A percentile compares a stretch with the other conserved stretches of the same genome.
These are phyloP conservation scores for Molorchus minor DNA, from an alignment of 2,888 invertebrate genomes.

Conservation along the genomic window DNA sequence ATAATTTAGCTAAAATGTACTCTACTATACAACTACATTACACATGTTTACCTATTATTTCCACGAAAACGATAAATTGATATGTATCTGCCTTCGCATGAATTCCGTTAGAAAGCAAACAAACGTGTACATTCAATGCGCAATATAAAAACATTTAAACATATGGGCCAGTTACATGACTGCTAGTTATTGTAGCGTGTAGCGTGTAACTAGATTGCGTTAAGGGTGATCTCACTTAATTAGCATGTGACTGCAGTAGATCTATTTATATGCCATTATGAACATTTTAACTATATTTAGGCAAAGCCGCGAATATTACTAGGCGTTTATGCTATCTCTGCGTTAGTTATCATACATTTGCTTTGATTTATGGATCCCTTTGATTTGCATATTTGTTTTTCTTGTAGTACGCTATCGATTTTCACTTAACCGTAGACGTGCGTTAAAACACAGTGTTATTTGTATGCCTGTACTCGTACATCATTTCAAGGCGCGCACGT, in stretches of 20 bases:
- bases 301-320: conserved; percentile 23
- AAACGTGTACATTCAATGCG: too few species aligned
- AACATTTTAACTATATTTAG: conserved; percentile 27
- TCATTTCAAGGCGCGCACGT: too few species aligned
- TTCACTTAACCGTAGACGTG: not conserved
- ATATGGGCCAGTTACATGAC: not conserved
- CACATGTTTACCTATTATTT: too few species aligned
- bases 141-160: too few species aligned
- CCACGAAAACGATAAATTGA: too few species aligned
- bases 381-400: conserved; percentile 12
- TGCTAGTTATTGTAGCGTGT: too few species aligned
- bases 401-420: not conserved
- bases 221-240: conserved; percentile 31
- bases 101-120: too few species aligned
- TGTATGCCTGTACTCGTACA: too few species aligned
- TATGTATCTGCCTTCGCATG: too few species aligned
- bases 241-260: conserved; percentile 21
- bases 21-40: too few species aligned
- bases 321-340: conserved; percentile 17
- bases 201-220: not conserved
- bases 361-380: conserved; percentile 17
- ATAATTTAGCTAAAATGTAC: too few species aligned
- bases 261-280: conserved; percentile 24
- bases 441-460: too few species aligned
- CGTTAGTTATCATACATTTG: not conserved